A percentile compares a stretch with the other conserved stretches of the same genome.
Conservation (phyloP, 2,888 invertebrate genomes). For the Eubasilissa splendida region DNA sequence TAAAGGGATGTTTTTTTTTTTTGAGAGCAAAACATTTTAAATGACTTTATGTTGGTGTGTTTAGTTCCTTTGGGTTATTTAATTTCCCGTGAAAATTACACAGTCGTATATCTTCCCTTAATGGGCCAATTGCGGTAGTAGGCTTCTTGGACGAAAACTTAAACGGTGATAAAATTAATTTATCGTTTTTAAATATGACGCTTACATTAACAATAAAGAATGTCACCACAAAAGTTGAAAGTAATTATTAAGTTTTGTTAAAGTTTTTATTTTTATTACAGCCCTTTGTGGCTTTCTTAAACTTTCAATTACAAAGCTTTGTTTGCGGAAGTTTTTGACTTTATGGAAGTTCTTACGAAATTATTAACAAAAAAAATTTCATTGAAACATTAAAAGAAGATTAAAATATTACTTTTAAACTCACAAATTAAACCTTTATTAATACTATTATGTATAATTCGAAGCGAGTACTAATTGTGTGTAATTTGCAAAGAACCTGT, state of each 20-base stretch:
- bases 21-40: background rate
- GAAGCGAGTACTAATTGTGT: too few relatives aligned
- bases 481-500: too few relatives aligned
- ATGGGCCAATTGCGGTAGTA: conserved; percentile 8
- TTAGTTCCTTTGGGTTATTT: conserved; percentile 10
- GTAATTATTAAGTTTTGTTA: conserved; percentile 1
- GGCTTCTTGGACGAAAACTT: conserved; percentile 17
- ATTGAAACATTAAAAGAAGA: too few relatives aligned
- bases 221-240: conserved; percentile 20
- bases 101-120: conserved; percentile 12
- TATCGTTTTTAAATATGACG: conserved; percentile 25
- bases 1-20: background rate
- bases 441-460: too few relatives aligned
- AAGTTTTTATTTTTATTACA: conserved; percentile 5
- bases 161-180: conserved; percentile 28
- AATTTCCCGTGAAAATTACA: conserved; percentile 26
- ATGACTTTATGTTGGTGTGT: conserved; percentile 1
- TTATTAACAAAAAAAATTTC: too few relatives aligned
- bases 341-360: too few relatives aligned
- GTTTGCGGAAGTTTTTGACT: background rate
- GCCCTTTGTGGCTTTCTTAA: conserved; percentile 2
- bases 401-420: too few relatives aligned
- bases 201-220: conserved; percentile 26
- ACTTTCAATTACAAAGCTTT: conserved; percentile 7
- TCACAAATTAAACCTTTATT: too few relatives aligned